These are phyloP conservation scores for Tokudaia muenninki DNA, from an alignment of 2,797 vertebrate species.

Conservation along the genomic window DNA sequence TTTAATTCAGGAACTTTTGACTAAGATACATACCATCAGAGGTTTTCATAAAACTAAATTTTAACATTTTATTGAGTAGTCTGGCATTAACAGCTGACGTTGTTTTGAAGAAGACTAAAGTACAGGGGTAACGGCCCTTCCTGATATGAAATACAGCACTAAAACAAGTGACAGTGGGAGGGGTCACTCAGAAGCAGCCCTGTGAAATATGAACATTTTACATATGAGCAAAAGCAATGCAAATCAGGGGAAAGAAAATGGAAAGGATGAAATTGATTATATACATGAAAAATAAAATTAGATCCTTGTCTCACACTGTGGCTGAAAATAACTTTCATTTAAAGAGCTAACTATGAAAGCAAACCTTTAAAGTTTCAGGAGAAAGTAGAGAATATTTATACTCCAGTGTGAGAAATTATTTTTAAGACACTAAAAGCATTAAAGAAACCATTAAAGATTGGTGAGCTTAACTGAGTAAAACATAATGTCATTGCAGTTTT, in stretches of 20 bases:
- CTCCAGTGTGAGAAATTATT: slow-evolving; percentile 38
- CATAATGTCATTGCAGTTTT: not conserved
- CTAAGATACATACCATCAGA: not conserved
- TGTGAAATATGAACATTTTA: not conserved
- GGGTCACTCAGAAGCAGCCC: slow-evolving; percentile 28
- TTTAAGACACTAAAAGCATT: slow-evolving; percentile 37
- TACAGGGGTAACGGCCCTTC: not conserved
- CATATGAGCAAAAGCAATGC: not conserved
- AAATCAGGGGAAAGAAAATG: not conserved
- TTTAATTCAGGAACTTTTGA: not conserved
- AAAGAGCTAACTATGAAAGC: slow-evolving; percentile 57
- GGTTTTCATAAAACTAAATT: slow-evolving; percentile 47
- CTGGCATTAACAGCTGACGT: slow-evolving; percentile 36
- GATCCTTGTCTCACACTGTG: not conserved
- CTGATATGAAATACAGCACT: not conserved
- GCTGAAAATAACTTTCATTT: slow-evolving; percentile 36
- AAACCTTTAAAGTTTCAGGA: slow-evolving; percentile 63
- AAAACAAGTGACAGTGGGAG: slow-evolving; percentile 1
- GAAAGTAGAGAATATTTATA: slow-evolving; percentile 37
- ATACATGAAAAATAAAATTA: slow-evolving; percentile 7
- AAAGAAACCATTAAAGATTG: slow-evolving; percentile 57
- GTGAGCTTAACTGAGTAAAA: slow-evolving; percentile 44
- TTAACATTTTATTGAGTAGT: slow-evolving; percentile 53
- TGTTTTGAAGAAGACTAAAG: slow-evolving; percentile 57
- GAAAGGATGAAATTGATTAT: slow-evolving; percentile 53